Conservation (phyloP, 30 jellyfish, hydroid and myxozoan species). For the Cassiopea xamachana region DNA sequence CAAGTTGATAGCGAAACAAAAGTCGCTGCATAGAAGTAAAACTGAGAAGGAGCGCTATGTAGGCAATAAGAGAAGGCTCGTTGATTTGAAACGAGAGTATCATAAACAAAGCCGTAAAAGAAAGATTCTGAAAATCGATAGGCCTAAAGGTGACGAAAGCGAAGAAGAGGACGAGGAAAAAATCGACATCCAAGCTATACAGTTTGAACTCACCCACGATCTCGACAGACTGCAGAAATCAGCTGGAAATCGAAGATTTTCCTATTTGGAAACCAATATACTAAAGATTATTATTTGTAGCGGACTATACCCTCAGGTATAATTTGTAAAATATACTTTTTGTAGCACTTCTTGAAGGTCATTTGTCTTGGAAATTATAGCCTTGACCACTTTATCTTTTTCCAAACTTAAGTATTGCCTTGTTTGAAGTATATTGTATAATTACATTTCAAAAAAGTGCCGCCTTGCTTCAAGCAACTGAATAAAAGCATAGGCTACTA, state of each 20-base stretch:
- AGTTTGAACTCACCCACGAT: conserved; percentile 88
- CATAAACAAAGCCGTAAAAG: conserved; percentile 79
- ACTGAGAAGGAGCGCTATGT: conserved; percentile 29
- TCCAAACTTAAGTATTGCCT: no score
- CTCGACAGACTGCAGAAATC: conserved; percentile 71
- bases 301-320: conserved; percentile 97
- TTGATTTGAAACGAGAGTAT: conserved; percentile 81
- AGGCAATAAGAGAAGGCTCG: conserved; percentile 71
- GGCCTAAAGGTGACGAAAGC: conserved; percentile 50
- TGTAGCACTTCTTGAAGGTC: background rate
- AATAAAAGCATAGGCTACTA: no score
- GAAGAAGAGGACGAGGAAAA: conserved; percentile 81
- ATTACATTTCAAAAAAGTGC: no score
- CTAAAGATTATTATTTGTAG: conserved; percentile 81
- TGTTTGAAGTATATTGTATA: no score
- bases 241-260: conserved; percentile 65
- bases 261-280: conserved; percentile 75
- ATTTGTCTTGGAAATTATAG: no score
- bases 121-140: conserved; percentile 81
- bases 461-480: no score
- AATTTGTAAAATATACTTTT: background rate
- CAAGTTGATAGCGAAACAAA: conserved; percentile 43
- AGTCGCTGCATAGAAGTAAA: conserved; percentile 14
- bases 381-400: no score
- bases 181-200: conserved; percentile 92